A percentile compares a stretch with the other conserved stretches of the same genome.
Evolutionary conservation across 2,797 vertebrate genomes (phyloP).

Genomic region (Sphenopsis melanotis): DNA sequence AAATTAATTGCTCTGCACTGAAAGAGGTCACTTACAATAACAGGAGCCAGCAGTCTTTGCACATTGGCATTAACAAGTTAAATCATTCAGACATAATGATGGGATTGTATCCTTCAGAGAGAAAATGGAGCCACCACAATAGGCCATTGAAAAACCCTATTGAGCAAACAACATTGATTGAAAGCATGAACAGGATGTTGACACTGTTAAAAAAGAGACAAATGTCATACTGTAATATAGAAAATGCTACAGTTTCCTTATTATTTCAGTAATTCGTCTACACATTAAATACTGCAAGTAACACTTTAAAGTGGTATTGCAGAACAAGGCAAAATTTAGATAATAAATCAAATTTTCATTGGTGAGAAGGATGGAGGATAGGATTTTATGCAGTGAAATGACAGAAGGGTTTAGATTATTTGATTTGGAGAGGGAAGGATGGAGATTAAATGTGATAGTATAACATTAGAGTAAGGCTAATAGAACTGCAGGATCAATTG

Average conservation of each 20-base stretch:
- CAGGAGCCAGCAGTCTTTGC: background rate
- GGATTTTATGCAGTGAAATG: background rate
- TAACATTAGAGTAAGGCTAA: background rate
- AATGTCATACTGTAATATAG: background rate
- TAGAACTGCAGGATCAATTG: background rate
- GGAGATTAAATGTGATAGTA: background rate
- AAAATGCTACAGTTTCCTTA: background rate
- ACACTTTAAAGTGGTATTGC: background rate
- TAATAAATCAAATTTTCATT: background rate
- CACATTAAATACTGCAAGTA: background rate
- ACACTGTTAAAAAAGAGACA: background rate
- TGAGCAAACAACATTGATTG: background rate
- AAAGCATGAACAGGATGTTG: conserved; percentile 6
- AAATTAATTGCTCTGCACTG: background rate
- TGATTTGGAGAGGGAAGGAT: background rate
- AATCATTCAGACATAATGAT: background rate
- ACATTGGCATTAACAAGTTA: background rate
- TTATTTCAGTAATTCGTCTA: background rate
- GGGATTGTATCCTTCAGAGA: background rate
- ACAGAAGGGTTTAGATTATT: background rate
- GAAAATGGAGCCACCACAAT: background rate
- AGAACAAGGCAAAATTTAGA: background rate
- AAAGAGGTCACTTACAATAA: background rate
- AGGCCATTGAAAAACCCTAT: background rate
- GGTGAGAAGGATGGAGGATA: background rate